phyloP scores from a whole-genome alignment of 2,797 vertebrate species.

The Sphenopsis melanotis region DNA sequence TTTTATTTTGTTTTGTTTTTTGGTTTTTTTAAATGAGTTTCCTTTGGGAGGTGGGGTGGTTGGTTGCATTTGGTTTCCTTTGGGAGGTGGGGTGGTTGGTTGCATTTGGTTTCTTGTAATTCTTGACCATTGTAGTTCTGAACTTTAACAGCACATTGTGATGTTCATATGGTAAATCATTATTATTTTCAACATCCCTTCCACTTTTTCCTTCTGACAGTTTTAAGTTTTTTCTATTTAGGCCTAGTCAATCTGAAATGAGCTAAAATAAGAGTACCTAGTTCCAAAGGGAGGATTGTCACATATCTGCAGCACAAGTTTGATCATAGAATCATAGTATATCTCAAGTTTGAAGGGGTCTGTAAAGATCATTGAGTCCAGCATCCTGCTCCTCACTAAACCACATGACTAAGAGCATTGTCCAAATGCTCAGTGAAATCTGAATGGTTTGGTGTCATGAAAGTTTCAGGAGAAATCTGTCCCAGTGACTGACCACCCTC shows the following conservation, averaged over 20 bases:
- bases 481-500: not conserved
- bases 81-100: fast-evolving
- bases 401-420: not conserved
- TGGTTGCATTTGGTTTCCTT: not conserved
- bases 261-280: not conserved
- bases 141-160: not conserved
- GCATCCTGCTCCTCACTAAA: not conserved
- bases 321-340: not conserved
- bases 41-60: fast-evolving
- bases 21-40: not conserved
- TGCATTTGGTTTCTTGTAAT: not conserved
- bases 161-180: not conserved
- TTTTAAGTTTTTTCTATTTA: not conserved
- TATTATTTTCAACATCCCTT: not conserved
- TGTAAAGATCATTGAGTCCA: not conserved
- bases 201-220: not conserved
- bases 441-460: not conserved
- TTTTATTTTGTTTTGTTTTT: not conserved
- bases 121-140: not conserved
- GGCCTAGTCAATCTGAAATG: not conserved
- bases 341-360: not conserved
- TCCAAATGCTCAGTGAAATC: not conserved
- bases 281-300: not conserved
- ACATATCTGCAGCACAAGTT: not conserved
- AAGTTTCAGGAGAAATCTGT: not conserved